A percentile compares a stretch with the other conserved stretches of the same genome.
Evolutionary conservation across 2,113 vertebrate genomes (phyloP).

Genomic region (Gavialis gangeticus): DNA sequence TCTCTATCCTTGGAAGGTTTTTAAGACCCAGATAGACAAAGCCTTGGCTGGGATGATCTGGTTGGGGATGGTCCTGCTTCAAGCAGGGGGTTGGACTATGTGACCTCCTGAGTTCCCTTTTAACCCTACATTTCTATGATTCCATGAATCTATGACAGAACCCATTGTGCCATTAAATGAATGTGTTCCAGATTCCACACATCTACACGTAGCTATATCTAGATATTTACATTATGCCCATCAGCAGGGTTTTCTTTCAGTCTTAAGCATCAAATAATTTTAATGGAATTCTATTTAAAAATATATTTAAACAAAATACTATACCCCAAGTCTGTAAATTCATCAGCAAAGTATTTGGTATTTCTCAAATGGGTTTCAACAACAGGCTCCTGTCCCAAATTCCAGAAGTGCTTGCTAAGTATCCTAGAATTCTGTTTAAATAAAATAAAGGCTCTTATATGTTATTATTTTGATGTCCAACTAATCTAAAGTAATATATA

Average conservation of each 20-base stretch:
- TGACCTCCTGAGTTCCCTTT: too few species aligned
- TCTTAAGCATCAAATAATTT: background rate
- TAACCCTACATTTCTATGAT: too few species aligned
- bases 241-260: background rate
- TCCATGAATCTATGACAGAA: too few species aligned
- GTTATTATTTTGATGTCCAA: slow-evolving; percentile 9
- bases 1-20: too few species aligned
- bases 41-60: too few species aligned
- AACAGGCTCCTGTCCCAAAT: slow-evolving; percentile 10
- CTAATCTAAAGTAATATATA: background rate
- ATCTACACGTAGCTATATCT: too few species aligned
- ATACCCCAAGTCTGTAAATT: background rate
- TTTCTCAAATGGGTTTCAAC: background rate
- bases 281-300: background rate
- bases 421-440: slow-evolving; percentile 40
- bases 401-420: slow-evolving; percentile 11
- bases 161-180: background rate
- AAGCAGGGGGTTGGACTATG: too few species aligned
- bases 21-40: too few species aligned
- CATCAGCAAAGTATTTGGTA: background rate
- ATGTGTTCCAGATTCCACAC: background rate
- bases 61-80: too few species aligned
- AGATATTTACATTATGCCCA: too few species aligned
- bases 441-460: slow-evolving; percentile 27
- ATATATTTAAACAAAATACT: background rate